Conservation (phyloP, 2,888 invertebrate genomes). For the Gari tellinella region DNA sequence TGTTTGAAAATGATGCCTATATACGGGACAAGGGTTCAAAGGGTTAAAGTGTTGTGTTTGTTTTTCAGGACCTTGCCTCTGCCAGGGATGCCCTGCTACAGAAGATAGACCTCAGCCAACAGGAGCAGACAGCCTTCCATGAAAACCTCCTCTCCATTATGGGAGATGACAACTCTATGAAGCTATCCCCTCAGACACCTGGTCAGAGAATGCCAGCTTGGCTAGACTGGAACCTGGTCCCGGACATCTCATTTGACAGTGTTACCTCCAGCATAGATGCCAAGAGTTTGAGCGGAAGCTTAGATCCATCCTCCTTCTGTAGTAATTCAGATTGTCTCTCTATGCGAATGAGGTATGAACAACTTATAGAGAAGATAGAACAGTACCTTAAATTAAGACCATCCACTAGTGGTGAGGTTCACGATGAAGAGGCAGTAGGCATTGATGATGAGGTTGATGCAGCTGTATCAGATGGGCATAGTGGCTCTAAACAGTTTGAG, state of each 20-base stretch:
- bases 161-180: slow-evolving; percentile 33
- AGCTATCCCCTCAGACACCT: slow-evolving; percentile 22
- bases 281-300: slow-evolving; percentile 46
- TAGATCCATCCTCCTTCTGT: slow-evolving; percentile 40
- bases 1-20: too few relatives aligned
- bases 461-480: not conserved
- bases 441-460: not conserved
- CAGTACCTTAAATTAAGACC: slow-evolving; percentile 36
- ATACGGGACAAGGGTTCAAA: too few relatives aligned
- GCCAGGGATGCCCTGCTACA: slow-evolving; percentile 74
- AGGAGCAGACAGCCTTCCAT: slow-evolving; percentile 61
- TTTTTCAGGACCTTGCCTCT: slow-evolving; percentile 78
- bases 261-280: slow-evolving; percentile 39
- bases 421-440: not conserved
- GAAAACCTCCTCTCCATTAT: slow-evolving; percentile 60
- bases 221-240: slow-evolving; percentile 62
- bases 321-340: slow-evolving; percentile 43
- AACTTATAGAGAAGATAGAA: slow-evolving; percentile 45
- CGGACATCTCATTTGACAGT: slow-evolving; percentile 61
- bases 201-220: slow-evolving; percentile 38
- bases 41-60: too few relatives aligned
- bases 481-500: slow-evolving; percentile 2
- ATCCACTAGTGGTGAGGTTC: too few relatives aligned
- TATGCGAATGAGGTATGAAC: slow-evolving; percentile 52
- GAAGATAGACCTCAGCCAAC: slow-evolving; percentile 68